phyloP scores from a whole-genome alignment of 2,888 invertebrate genomes.

The Agrenia bidenticulata region DNA sequence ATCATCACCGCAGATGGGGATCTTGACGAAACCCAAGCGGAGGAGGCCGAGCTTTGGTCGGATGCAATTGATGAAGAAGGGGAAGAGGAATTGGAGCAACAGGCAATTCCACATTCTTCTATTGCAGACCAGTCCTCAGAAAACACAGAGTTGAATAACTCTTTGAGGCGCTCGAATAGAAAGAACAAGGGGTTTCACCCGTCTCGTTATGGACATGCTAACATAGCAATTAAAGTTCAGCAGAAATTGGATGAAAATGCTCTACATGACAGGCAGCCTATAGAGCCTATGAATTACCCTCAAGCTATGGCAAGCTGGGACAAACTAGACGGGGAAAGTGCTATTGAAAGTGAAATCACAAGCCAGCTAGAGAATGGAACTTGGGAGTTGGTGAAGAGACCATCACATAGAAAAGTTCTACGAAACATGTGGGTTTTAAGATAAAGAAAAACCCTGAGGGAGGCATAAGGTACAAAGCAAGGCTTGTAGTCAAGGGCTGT shows the following conservation, averaged over 20 bases:
- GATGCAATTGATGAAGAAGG: background rate
- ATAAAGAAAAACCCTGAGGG: slow-evolving; percentile 4
- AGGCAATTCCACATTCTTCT: no score
- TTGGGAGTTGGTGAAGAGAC: slow-evolving; percentile 21
- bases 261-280: background rate
- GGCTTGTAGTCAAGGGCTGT: slow-evolving; percentile 28
- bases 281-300: slow-evolving; percentile 8
- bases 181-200: no score
- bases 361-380: slow-evolving; percentile 1
- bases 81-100: slow-evolving; percentile 10
- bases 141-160: no score
- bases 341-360: slow-evolving; percentile 30
- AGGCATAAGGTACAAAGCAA: slow-evolving; percentile 24
- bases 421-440: slow-evolving; percentile 26
- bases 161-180: no score
- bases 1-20: background rate
- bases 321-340: slow-evolving; percentile 23
- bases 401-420: slow-evolving; percentile 9
- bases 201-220: no score
- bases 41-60: background rate
- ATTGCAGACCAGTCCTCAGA: no score
- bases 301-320: slow-evolving; percentile 2
- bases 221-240: background rate
- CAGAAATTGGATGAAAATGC: background rate
- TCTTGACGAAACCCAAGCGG: background rate